Evolutionary conservation across 2,113 vertebrate genomes (phyloP).

Genomic region (Arvicanthis niloticus): DNA sequence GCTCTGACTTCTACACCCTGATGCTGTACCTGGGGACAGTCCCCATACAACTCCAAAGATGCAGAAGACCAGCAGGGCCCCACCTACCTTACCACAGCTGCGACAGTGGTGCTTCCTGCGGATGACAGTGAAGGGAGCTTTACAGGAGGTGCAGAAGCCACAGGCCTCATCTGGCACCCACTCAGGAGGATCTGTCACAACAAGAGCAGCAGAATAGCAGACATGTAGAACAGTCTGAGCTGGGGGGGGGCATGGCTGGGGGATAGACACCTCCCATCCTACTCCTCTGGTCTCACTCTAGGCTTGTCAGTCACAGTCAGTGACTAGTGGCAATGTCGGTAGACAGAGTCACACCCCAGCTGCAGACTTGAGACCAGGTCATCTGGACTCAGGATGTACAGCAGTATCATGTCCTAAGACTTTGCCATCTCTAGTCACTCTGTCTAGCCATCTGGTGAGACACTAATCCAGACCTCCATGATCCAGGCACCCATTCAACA

Average conservation of each 20-base stretch:
- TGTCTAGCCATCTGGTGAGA: rapidly evolving
- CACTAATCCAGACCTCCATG: no score
- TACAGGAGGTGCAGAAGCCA: constrained; percentile 95
- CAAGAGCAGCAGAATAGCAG: not conserved
- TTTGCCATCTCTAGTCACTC: not conserved
- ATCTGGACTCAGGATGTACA: not conserved
- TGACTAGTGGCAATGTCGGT: not conserved
- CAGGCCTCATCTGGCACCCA: constrained; percentile 99
- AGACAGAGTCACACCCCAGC: not conserved
- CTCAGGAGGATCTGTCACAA: constrained; percentile 94
- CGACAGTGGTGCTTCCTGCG: constrained; percentile 98
- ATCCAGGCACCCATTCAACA: not conserved
- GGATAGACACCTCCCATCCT: not conserved
- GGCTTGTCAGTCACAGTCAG: not conserved
- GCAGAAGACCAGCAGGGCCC: rapidly evolving
- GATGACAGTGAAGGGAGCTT: constrained; percentile 98
- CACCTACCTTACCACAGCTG: constrained; percentile 97
- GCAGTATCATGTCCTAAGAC: not conserved
- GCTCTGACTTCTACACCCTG: not conserved
- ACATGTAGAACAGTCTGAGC: not conserved
- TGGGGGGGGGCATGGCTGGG: not conserved
- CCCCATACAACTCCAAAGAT: not conserved
- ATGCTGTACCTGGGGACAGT: not conserved
- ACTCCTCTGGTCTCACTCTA: not conserved
- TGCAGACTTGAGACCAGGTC: not conserved